Base-by-base conservation (phyloP, 2,113 vertebrate genomes). In the Charina bottae region DNA sequence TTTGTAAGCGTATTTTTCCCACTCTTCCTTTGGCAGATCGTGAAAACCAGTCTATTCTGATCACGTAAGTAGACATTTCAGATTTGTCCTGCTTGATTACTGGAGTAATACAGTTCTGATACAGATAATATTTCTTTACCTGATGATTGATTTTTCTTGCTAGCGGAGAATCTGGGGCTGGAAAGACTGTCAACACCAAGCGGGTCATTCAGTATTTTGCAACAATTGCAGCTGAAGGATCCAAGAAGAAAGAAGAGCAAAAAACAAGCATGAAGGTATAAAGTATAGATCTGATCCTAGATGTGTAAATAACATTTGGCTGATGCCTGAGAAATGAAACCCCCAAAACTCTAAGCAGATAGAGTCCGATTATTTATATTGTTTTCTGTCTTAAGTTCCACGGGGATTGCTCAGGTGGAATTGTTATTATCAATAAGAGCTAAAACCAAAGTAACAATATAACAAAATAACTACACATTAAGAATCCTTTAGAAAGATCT, bases 31-130 rank as follows among this genome's bases (percentile, higher is more conserved):
- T 93, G 33, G 72, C 95, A 97, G 97, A 98, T 94, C 94, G 94
- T 91, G 98, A 97, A 92, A 98, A 98, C 92, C 97, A 98, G 93
- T 98, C 97, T 4, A 97, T 98, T 94, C 95, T 98, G 89, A 97
- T 98, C 96, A 98, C 97, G 95, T 98, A 94, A 96, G 97, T 97
- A 85, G 19, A 64, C 1, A 68, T n/a, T 26, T 42, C 5, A 0
- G 2, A 46, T 13, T 26, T 37, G 6, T n/a, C 64, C 26, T 46
- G n/a, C 24, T 3, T 37, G 87, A 24, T 58, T n/a, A 60, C 54
- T 56, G 46, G 53, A 58, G 0, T 2, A n/a, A 78, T 53, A 42
- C 83, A 21, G 0, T 0, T 64, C 60, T 68, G 68, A n/a, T 60
- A 19, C 7, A 42, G 89, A 0, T 49, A 17, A 28, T 87, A 21